A percentile compares a stretch with the other conserved stretches of the same genome.
phyloP scores from a whole-genome alignment of 2,888 invertebrate species.

The Arctia plantaginis region DNA sequence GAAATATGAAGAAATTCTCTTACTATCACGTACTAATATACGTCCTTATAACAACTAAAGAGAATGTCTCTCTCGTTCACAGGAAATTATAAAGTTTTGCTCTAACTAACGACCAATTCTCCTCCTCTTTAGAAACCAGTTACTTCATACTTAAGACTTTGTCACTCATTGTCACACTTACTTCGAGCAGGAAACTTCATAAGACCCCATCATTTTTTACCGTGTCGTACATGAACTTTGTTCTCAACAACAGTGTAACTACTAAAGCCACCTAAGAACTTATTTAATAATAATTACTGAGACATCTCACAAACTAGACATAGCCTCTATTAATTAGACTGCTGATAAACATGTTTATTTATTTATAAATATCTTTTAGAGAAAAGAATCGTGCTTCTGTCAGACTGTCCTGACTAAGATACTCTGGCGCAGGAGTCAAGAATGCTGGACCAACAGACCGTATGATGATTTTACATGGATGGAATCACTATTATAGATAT shows the following conservation, averaged over 20 bases:
- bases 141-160: conserved; percentile 28
- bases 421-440: background rate
- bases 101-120: conserved; percentile 4
- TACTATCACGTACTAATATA: background rate
- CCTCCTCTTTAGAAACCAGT: conserved; percentile 8
- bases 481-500: background rate
- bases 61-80: background rate
- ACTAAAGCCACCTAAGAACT: background rate
- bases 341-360: too few species aligned
- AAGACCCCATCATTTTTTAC: conserved; percentile 13
- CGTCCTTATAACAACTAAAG: background rate
- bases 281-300: background rate
- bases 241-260: background rate
- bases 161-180: conserved; percentile 20
- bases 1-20: background rate
- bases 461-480: background rate
- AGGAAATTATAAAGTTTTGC: conserved; percentile 15
- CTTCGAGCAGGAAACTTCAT: conserved; percentile 25
- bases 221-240: background rate
- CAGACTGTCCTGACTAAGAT: background rate
- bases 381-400: background rate
- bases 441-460: background rate
- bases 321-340: background rate
- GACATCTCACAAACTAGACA: background rate
- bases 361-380: background rate